A percentile compares a stretch with the other conserved stretches of the same genome.
phyloP scores from a whole-genome alignment of 2,797 vertebrate genomes.

The Hoplostethus atlanticus region DNA sequence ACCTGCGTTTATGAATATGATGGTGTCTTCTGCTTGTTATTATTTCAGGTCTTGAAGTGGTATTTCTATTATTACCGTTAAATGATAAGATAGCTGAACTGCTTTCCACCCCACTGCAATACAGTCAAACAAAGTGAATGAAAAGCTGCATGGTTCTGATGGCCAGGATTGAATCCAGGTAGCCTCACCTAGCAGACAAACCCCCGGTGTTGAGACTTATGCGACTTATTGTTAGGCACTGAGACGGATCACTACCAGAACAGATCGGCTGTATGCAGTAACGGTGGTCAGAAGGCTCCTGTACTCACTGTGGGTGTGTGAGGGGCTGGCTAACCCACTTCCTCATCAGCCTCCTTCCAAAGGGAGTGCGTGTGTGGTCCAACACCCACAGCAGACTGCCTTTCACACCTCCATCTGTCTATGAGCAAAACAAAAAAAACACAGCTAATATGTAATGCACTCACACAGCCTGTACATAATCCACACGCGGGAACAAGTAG shows the following conservation, averaged over 20 bases:
- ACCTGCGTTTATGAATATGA: not conserved
- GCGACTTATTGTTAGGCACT: too few relatives aligned
- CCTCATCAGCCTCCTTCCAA: slow-evolving; percentile 92
- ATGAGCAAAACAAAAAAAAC: slow-evolving; percentile 15
- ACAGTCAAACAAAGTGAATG: too few relatives aligned
- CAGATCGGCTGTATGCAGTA: too few relatives aligned
- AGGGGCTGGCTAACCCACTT: slow-evolving; percentile 96
- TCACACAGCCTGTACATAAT: not conserved
- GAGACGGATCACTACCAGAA: too few relatives aligned
- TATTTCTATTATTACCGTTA: not conserved
- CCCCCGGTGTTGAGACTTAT: too few relatives aligned
- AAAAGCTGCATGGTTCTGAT: not conserved
- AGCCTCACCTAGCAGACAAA: not conserved
- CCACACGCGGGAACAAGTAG: not conserved
- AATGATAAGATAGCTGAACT: not conserved
- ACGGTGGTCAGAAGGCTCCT: not conserved
- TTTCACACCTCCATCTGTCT: slow-evolving; percentile 85
- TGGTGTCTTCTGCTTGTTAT: not conserved
- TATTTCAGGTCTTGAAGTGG: not conserved
- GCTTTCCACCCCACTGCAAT: not conserved
- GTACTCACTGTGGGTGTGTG: slow-evolving; percentile 87
- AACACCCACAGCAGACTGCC: slow-evolving; percentile 96
- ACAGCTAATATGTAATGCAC: not conserved
- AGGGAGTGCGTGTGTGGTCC: slow-evolving; percentile 92
- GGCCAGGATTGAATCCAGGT: not conserved